phyloP scores from a whole-genome alignment of 2,888 invertebrate genomes.

The Drosophila differens region DNA sequence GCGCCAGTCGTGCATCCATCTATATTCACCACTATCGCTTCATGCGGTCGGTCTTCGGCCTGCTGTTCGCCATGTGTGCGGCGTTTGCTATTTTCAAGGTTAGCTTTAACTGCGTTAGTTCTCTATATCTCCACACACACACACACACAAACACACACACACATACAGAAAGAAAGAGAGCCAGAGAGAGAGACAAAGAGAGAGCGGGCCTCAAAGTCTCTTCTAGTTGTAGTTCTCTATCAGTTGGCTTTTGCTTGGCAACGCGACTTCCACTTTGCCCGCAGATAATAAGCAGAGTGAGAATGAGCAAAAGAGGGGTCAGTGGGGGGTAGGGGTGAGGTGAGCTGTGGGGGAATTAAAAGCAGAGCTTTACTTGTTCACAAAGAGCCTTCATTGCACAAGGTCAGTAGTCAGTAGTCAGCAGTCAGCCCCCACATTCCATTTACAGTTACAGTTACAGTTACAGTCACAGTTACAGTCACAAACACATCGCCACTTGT shows the following conservation, averaged over 20 bases:
- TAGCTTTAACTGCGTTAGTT: slow-evolving; percentile 75
- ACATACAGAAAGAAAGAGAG: slow-evolving; percentile 7
- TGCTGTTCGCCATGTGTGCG: slow-evolving; percentile 53
- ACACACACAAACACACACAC: slow-evolving; percentile 10
- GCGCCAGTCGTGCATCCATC: neutral
- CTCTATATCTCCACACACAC: slow-evolving; percentile 22
- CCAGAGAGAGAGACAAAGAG: neutral
- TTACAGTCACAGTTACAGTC: slow-evolving; percentile 16
- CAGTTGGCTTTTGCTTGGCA: slow-evolving; percentile 49
- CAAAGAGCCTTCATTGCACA: slow-evolving; percentile 53
- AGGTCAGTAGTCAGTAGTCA: slow-evolving; percentile 51
- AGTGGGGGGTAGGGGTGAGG: neutral
- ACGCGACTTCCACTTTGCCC: slow-evolving; percentile 40
- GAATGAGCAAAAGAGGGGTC: neutral
- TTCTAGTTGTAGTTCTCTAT: slow-evolving; percentile 43
- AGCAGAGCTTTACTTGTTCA: slow-evolving; percentile 30
- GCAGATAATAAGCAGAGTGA: slow-evolving; percentile 32
- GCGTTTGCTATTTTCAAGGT: slow-evolving; percentile 82
- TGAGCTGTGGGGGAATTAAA: neutral
- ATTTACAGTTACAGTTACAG: slow-evolving; percentile 10
- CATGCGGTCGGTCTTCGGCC: slow-evolving; percentile 47
- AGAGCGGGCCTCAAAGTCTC: slow-evolving; percentile 19
- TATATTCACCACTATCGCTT: slow-evolving; percentile 19
- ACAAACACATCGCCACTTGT: slow-evolving; percentile 49
- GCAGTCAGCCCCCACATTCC: slow-evolving; percentile 25